phyloP scores from a whole-genome alignment of 1,140 invertebrate genomes.

The Temnothorax nylanderi region DNA sequence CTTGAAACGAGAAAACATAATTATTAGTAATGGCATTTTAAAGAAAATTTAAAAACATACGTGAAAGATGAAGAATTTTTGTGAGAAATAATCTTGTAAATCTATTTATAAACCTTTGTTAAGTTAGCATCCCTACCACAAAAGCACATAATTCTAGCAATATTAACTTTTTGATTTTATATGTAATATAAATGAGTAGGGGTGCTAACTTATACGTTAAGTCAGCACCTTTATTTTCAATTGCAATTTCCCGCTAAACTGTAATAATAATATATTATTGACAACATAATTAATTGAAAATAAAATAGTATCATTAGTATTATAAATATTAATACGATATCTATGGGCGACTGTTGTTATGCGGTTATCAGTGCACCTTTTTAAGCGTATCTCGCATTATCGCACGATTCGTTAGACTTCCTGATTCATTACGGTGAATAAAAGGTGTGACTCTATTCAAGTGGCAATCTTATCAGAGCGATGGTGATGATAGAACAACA shows the following conservation, averaged over 20 bases:
- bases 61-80: background rate
- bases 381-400: slow-evolving; percentile 1
- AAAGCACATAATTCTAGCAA: too few species aligned
- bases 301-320: background rate
- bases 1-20: background rate
- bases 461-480: slow-evolving; percentile 27
- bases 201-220: too few species aligned
- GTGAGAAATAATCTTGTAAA: background rate
- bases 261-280: too few species aligned
- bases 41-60: background rate
- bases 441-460: slow-evolving; percentile 20
- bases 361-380: background rate
- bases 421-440: background rate
- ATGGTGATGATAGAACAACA: background rate
- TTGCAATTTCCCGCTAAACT: too few species aligned
- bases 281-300: background rate
- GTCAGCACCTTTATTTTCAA: too few species aligned
- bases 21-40: background rate
- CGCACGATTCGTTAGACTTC: background rate
- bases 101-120: too few species aligned
- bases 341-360: background rate
- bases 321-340: slow-evolving; percentile 16
- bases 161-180: too few species aligned
- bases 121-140: too few species aligned
- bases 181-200: too few species aligned